Conservation (phyloP, 2,888 invertebrate genomes). For the Holacanthella duospinosa region DNA sequence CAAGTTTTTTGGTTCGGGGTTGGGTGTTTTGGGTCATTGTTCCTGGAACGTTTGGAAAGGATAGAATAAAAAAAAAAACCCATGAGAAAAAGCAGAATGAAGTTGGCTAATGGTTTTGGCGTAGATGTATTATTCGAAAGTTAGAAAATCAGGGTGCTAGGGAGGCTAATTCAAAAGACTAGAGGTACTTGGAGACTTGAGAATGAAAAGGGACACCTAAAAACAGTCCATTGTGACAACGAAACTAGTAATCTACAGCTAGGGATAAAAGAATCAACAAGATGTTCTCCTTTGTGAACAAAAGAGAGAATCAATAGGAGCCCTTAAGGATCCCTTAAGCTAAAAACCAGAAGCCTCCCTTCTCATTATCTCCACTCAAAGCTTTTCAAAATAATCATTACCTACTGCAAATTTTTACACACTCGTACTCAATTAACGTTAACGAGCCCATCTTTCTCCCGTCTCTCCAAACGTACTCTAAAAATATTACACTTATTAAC, state of each 20-base stretch:
- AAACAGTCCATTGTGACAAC: background rate
- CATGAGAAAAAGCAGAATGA: background rate
- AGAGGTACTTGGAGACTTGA: too few relatives aligned
- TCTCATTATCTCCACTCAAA: background rate
- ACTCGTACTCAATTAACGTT: too few relatives aligned
- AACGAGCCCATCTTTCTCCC: too few relatives aligned
- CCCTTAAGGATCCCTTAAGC: background rate
- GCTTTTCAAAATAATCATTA: background rate
- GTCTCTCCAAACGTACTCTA: too few relatives aligned
- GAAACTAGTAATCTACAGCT: background rate
- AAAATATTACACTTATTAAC: too few relatives aligned
- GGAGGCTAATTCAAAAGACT: background rate
- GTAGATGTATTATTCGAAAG: too few relatives aligned
- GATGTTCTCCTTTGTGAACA: background rate
- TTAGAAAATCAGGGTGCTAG: background rate
- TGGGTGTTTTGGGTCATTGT: too few relatives aligned
- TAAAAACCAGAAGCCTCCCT: too few relatives aligned
- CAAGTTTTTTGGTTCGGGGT: background rate
- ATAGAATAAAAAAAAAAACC: too few relatives aligned
- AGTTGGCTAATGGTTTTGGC: background rate
- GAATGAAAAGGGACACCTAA: background rate
- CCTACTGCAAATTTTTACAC: too few relatives aligned
- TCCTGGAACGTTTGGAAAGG: too few relatives aligned
- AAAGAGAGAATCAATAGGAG: background rate
- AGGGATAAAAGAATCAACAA: constrained; percentile 3